Base-by-base conservation (phyloP, 2,113 vertebrate genomes). In the Platichthys stellatus region DNA sequence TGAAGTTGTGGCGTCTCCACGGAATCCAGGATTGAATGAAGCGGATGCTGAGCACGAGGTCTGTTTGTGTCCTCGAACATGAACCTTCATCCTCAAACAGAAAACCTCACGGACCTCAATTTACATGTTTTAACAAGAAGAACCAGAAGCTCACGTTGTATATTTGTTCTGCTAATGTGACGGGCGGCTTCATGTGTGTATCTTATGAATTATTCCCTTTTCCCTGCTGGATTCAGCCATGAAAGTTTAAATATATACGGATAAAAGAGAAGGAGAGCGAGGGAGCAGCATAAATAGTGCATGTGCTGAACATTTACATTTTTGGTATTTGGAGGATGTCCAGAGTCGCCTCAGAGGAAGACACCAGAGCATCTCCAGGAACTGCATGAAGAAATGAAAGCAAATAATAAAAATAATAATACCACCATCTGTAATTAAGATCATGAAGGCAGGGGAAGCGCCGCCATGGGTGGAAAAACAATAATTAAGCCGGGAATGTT, bases 261-360 rank as follows among this genome's bases (percentile, higher is more conserved):
- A 21, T 18, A 47, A 47, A 23, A 24, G 57, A 63, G 64, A 28
- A 43, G 2, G 67, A 56, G 56, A 66, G n/a, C 0, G 8, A 49
- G 18, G 24, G 43, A 26, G 72, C 26, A 49, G 31, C 51, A 68
- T 64, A 8, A 75, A 78, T 60, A 67, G 31, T 61, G 59, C 59
- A 78, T 72, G 57, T 1, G 35, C 53, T 78, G 71, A 70, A 72
- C 49, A 64, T 66, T 66, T 61, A 72, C 54, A 45, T 69, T 81
- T 63, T 9, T 17, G 45, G 4, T 63, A 21, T 57, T 5, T 56
- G 28, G 7, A 60, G 8, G 9, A 38, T 2, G 35, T 10, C 8
- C 59, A 20, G 64, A 1, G 49, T 72, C 31, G 28, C 12, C 68
- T 24, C 24, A 2, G 38, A 5, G 47, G 18, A 12, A 20, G 31